These are phyloP conservation scores for Xiphorhynchus erythropygius DNA, from an alignment of 2,797 vertebrate species.

Conservation along the genomic window DNA sequence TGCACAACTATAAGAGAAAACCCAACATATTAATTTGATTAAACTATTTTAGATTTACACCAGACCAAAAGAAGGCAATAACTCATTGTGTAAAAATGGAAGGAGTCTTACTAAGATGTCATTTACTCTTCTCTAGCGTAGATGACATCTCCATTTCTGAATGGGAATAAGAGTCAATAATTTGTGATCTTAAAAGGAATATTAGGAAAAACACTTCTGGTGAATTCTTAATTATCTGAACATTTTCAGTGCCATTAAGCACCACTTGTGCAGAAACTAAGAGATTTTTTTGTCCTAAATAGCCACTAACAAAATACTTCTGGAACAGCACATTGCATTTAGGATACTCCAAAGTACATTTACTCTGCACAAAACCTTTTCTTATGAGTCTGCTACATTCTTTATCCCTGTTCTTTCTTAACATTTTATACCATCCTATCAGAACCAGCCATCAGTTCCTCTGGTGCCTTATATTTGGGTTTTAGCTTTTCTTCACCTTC, in stretches of 20 bases:
- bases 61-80: neutral
- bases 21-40: neutral
- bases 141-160: constrained; percentile 2
- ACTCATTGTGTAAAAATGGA: neutral
- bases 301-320: neutral
- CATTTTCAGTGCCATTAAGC: neutral
- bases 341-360: neutral
- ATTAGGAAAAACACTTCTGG: neutral
- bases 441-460: neutral
- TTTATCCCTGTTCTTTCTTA: neutral
- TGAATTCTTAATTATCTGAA: constrained; percentile 29
- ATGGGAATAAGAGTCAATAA: constrained; percentile 27
- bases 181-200: neutral
- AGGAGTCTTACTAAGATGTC: neutral
- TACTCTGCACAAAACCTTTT: neutral
- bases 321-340: neutral
- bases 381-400: neutral
- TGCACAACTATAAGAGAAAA: neutral
- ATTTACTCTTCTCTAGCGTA: neutral
- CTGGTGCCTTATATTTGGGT: neutral
- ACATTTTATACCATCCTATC: neutral
- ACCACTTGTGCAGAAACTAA: neutral
- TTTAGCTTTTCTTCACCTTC: neutral
- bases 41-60: neutral
- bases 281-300: neutral